A percentile compares a stretch with the other conserved stretches of the same genome.
Evolutionary conservation across 2,113 vertebrate species (phyloP).

Genomic region (Eudyptes chrysolophus): DNA sequence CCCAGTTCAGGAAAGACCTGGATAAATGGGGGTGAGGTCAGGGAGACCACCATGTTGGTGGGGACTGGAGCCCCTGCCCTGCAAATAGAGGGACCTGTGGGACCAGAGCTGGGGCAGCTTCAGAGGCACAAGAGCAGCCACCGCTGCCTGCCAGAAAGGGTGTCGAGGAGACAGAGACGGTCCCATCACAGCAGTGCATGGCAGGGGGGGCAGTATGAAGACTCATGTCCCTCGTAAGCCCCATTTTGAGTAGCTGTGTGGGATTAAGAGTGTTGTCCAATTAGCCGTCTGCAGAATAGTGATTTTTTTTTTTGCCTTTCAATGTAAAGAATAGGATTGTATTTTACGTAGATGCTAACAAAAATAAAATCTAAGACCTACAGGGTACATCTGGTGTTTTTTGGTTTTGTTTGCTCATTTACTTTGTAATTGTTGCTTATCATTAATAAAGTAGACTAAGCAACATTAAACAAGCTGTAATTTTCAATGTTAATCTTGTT

Average conservation of each 20-base stretch:
- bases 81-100: background rate
- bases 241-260: background rate
- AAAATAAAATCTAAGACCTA: background rate
- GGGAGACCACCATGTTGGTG: accelerated
- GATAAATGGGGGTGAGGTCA: background rate
- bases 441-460: background rate
- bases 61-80: background rate
- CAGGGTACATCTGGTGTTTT: background rate
- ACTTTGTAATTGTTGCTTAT: background rate
- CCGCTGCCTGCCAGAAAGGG: background rate
- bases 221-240: accelerated
- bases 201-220: background rate
- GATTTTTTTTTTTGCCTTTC: background rate
- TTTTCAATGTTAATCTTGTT: background rate
- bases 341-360: background rate
- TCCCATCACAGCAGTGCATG: accelerated
- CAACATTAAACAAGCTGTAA: background rate
- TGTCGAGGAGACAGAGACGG: accelerated
- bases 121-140: background rate
- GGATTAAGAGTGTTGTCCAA: background rate
- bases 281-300: background rate
- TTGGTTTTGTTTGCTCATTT: background rate
- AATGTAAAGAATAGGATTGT: background rate
- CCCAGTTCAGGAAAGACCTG: background rate
- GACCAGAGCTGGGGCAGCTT: background rate